Percentiles rank a stretch among this genome's conserved stretches.
Evolutionary conservation across 2,888 invertebrate species (phyloP).

Genomic region (Steinernema carpocapsae): DNA sequence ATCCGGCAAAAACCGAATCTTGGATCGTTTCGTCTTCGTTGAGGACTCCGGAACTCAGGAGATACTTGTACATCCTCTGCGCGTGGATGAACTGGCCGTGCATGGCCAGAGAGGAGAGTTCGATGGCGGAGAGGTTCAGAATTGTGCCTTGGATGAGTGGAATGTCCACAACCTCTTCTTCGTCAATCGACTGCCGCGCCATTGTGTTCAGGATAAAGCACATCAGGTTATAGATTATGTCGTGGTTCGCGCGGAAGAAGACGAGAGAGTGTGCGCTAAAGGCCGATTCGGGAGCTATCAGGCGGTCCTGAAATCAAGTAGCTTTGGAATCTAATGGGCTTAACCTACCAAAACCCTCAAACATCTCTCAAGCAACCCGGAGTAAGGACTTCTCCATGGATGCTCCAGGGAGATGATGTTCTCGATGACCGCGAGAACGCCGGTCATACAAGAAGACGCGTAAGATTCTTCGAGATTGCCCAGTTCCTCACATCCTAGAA

Average conservation of each 20-base stretch:
- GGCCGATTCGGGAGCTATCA: neutral
- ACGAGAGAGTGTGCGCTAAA: neutral
- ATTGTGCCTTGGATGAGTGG: conserved; percentile 1
- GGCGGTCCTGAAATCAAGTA: neutral
- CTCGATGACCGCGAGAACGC: neutral
- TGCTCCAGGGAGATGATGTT: neutral
- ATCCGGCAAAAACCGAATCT: neutral
- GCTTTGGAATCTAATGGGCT: neutral
- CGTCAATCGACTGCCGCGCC: neutral
- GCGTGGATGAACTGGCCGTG: neutral
- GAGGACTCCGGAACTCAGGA: no score
- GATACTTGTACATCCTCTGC: neutral
- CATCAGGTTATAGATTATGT: neutral
- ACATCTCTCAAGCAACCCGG: neutral
- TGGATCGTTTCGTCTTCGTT: neutral
- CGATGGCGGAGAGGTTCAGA: neutral
- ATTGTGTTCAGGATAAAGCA: neutral
- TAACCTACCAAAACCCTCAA: conserved; percentile 1
- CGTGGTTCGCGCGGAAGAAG: neutral
- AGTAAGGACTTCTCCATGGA: neutral
- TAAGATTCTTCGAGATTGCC: neutral
- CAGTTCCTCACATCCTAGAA: neutral
- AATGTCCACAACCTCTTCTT: neutral
- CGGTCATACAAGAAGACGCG: neutral
- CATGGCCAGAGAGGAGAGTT: neutral